These are phyloP conservation scores for Alviniconcha strummeri DNA, from an alignment of 2,888 invertebrate genomes.

Conservation along the genomic window DNA sequence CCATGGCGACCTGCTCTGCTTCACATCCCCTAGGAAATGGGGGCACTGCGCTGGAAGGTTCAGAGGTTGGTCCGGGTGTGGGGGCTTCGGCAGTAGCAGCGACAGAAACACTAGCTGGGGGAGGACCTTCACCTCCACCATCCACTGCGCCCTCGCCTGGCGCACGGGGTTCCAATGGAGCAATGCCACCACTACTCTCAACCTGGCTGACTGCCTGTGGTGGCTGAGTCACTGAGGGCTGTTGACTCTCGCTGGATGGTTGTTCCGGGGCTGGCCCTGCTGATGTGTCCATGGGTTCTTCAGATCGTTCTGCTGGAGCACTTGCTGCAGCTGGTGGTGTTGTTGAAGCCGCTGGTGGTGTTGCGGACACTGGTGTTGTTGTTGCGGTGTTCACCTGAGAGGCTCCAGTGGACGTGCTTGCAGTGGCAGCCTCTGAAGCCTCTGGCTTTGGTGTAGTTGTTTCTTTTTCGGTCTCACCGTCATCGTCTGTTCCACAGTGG, in stretches of 20 bases:
- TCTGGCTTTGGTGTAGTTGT: neutral
- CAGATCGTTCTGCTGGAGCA: neutral
- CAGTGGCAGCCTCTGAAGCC: neutral
- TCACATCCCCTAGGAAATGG: neutral
- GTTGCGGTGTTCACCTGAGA: conserved; percentile 11
- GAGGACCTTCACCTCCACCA: neutral
- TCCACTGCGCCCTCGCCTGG: no score
- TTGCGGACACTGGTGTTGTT: neutral
- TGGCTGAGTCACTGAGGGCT: neutral
- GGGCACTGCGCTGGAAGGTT: neutral
- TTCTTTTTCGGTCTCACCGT: conserved; percentile 29
- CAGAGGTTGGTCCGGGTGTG: neutral
- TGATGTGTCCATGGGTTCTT: neutral
- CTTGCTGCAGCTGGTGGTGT: neutral
- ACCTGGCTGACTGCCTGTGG: neutral
- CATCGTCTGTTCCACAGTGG: conserved; percentile 50
- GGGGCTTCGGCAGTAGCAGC: neutral
- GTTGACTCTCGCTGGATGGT: no score
- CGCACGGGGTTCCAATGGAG: neutral
- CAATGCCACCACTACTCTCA: neutral
- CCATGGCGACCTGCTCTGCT: neutral
- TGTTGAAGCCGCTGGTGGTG: conserved; percentile 4
- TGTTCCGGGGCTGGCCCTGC: no score
- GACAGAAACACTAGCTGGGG: neutral
- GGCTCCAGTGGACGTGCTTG: conserved; percentile 33